Percentiles rank a stretch among this genome's conserved stretches.
phyloP scores from a whole-genome alignment of 1,140 invertebrate species.

The Drosophila teissieri region DNA sequence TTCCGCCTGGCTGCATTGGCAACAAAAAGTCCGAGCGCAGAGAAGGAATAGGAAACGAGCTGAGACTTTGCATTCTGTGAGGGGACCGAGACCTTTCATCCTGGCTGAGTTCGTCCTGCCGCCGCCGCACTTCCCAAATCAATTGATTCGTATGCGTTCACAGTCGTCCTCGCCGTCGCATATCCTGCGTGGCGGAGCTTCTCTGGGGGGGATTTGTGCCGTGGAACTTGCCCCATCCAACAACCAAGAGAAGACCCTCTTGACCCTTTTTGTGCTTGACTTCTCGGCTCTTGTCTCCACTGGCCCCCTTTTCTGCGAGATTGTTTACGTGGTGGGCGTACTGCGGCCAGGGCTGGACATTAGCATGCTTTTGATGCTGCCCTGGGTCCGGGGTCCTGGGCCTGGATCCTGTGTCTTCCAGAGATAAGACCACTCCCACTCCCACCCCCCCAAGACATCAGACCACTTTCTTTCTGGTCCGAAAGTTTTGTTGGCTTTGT shows the following conservation, averaged over 20 bases:
- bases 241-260: slow-evolving; percentile 33
- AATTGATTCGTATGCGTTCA: slow-evolving; percentile 76
- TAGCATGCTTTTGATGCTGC: slow-evolving; percentile 79
- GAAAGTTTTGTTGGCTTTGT: slow-evolving; percentile 56
- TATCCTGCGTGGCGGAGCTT: slow-evolving; percentile 50
- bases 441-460: neutral
- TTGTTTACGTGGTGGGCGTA: slow-evolving; percentile 41
- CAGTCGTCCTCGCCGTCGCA: slow-evolving; percentile 36
- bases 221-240: slow-evolving; percentile 12
- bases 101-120: slow-evolving; percentile 4
- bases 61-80: slow-evolving; percentile 64
- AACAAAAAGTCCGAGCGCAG: slow-evolving; percentile 56
- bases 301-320: slow-evolving; percentile 3
- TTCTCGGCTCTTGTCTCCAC: slow-evolving; percentile 53
- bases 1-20: slow-evolving; percentile 76
- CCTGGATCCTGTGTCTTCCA: slow-evolving; percentile 51
- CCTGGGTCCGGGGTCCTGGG: slow-evolving; percentile 11
- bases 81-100: slow-evolving; percentile 26
- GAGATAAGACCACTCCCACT: slow-evolving; percentile 64
- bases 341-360: slow-evolving; percentile 70
- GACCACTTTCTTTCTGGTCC: slow-evolving; percentile 39
- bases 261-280: slow-evolving; percentile 81
- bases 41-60: slow-evolving; percentile 36
- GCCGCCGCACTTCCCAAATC: slow-evolving; percentile 48
- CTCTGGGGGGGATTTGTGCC: neutral